phyloP scores from a whole-genome alignment of 2,888 invertebrate genomes.

The Eupithecia subfuscata region DNA sequence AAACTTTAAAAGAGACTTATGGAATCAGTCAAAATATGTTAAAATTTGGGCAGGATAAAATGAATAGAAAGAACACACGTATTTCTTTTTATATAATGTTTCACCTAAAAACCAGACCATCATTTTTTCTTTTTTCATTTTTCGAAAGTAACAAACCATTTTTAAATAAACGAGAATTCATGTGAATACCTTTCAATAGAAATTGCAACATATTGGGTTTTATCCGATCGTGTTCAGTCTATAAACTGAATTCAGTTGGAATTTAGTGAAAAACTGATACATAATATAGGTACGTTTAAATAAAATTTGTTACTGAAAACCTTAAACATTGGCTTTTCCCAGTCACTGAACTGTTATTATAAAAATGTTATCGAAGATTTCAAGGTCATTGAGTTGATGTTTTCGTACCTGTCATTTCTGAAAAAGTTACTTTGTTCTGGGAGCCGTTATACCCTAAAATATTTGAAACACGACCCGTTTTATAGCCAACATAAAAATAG shows the following conservation, averaged over 20 bases:
- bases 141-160: too few relatives aligned
- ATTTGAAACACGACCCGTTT: background rate
- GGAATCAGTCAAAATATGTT: background rate
- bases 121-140: too few relatives aligned
- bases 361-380: background rate
- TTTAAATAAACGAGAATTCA: background rate
- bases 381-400: background rate
- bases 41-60: too few relatives aligned
- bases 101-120: background rate
- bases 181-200: background rate
- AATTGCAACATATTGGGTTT: background rate
- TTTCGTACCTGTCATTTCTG: background rate
- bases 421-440: background rate
- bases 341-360: background rate
- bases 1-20: background rate
- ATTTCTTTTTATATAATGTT: background rate
- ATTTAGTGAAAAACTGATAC: background rate
- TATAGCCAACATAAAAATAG: background rate
- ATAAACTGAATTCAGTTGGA: background rate
- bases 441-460: background rate
- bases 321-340: background rate
- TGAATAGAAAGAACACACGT: background rate
- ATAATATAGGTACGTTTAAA: background rate
- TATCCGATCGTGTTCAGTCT: constrained; percentile 1
- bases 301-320: background rate